A percentile compares a stretch with the other conserved stretches of the same genome.
These are phyloP conservation scores for Plemyria rubiginata DNA, from an alignment of 2,888 invertebrate species.

Conservation along the genomic window DNA sequence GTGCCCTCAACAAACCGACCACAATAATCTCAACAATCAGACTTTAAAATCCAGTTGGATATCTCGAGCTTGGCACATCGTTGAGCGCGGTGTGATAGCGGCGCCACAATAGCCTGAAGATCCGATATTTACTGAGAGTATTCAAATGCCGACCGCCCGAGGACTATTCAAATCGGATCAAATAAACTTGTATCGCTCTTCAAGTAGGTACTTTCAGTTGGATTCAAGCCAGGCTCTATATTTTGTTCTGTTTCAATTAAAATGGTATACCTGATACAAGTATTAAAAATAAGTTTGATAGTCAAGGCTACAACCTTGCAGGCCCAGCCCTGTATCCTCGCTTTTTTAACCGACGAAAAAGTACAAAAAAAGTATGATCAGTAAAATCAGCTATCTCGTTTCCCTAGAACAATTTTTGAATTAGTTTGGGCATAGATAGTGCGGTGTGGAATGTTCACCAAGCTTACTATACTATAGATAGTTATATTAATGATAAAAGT, in stretches of 20 bases:
- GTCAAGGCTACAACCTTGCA: too few relatives aligned
- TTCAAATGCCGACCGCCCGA: conserved; percentile 58
- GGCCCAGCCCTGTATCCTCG: too few relatives aligned
- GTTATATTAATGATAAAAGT: too few relatives aligned
- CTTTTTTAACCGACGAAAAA: too few relatives aligned
- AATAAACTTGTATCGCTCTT: conserved; percentile 71
- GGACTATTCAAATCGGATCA: conserved; percentile 71
- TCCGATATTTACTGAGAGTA: conserved; percentile 42
- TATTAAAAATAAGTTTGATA: too few relatives aligned
- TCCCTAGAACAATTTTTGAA: too few relatives aligned
- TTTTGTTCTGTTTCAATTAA: background rate
- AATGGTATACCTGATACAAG: too few relatives aligned
- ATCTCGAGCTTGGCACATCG: background rate
- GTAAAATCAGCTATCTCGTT: too few relatives aligned
- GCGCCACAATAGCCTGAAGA: conserved; percentile 25
- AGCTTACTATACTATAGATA: too few relatives aligned
- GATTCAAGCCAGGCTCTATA: background rate
- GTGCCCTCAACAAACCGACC: background rate
- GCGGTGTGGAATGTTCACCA: too few relatives aligned
- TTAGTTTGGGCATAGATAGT: too few relatives aligned
- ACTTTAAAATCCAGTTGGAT: background rate
- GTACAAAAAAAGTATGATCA: too few relatives aligned
- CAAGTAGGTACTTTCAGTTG: conserved; percentile 1
- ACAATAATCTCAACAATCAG: background rate
- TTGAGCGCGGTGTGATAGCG: conserved; percentile 1